phyloP scores from a whole-genome alignment of 2,797 vertebrate genomes.

The Centropyge bicolor region DNA sequence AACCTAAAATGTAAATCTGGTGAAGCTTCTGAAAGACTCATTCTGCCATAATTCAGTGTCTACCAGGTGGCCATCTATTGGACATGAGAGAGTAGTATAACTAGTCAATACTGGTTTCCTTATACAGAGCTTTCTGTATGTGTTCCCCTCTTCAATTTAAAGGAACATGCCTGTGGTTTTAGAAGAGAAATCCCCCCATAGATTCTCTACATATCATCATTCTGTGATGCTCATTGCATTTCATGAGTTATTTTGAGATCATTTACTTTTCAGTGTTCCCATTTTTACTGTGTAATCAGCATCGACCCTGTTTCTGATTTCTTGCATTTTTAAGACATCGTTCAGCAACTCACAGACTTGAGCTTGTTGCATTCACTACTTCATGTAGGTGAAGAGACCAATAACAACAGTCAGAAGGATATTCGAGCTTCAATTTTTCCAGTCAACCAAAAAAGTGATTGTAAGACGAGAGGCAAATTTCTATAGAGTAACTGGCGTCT shows the following conservation, averaged over 20 bases:
- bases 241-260: conserved; percentile 27
- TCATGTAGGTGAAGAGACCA: background rate
- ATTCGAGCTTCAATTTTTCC: background rate
- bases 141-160: conserved; percentile 10
- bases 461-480: background rate
- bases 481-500: background rate
- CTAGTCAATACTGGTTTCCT: conserved; percentile 7
- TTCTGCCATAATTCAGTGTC: conserved; percentile 56
- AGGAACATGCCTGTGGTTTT: conserved; percentile 16
- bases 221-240: conserved; percentile 40
- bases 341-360: background rate
- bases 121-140: background rate
- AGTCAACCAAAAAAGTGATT: background rate
- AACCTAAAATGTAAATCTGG: conserved; percentile 64
- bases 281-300: background rate
- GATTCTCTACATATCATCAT: conserved; percentile 8
- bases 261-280: background rate
- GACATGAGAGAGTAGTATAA: conserved; percentile 8
- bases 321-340: background rate
- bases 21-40: conserved; percentile 71
- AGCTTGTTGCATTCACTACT: background rate
- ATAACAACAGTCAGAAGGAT: background rate
- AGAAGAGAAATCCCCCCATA: conserved; percentile 10
- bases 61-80: conserved; percentile 19
- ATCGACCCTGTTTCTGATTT: background rate